Conservation (phyloP, 2,113 vertebrate genomes). For the Eurystomus gularis region DNA sequence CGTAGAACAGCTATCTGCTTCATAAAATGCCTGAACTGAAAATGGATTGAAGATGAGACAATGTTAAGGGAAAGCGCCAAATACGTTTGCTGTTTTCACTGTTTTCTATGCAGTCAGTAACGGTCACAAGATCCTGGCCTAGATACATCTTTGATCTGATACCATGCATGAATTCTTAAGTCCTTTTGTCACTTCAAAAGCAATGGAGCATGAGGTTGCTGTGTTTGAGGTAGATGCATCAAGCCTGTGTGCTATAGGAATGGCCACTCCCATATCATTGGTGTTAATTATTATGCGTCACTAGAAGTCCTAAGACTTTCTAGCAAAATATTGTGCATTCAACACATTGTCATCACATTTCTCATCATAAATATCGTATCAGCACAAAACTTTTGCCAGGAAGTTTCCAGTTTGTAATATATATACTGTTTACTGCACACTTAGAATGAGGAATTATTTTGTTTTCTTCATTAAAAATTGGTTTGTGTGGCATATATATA, state of each 20-base stretch:
- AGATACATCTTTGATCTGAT: not conserved
- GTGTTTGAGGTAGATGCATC: not conserved
- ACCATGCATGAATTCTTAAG: not conserved
- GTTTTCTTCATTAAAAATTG: not conserved
- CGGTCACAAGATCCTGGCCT: not conserved
- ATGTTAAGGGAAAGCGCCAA: not conserved
- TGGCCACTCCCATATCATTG: not conserved
- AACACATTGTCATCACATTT: not conserved
- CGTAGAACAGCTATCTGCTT: not conserved
- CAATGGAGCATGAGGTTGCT: not conserved
- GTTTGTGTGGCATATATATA: not conserved
- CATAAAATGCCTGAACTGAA: constrained; percentile 4
- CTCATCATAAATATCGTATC: not conserved
- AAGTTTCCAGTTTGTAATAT: not conserved
- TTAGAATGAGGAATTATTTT: not conserved
- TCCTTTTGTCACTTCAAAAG: not conserved
- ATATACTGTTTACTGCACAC: not conserved
- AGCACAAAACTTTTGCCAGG: not conserved
- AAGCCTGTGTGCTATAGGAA: not conserved
- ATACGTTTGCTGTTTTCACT: not conserved
- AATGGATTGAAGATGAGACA: not conserved
- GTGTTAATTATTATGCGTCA: not conserved
- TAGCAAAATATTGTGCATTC: not conserved
- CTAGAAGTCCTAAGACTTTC: not conserved
- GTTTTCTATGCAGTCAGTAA: not conserved